Percentiles rank a stretch among this genome's conserved stretches.
Conservation (phyloP, 2,797 vertebrate genomes). For the Sphaeramia orbicularis region DNA sequence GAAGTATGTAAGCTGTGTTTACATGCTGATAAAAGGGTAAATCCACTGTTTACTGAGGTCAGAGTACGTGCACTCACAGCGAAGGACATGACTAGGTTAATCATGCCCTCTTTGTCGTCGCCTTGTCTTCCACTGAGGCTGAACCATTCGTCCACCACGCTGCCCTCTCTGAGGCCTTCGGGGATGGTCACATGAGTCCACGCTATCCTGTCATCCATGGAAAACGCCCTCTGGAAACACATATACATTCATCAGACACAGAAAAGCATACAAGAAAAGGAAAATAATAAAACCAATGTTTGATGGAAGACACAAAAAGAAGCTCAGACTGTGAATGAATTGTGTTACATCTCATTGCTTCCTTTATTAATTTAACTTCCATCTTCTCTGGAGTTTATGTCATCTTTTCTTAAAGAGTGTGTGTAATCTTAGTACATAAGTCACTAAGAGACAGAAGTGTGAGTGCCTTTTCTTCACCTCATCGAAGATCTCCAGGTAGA, state of each 20-base stretch:
- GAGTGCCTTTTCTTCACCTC: conserved; percentile 86
- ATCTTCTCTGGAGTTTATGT: too few species aligned
- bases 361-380: too few species aligned
- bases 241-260: neutral
- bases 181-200: conserved; percentile 97
- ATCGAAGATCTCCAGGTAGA: conserved; percentile 98
- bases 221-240: conserved; percentile 91
- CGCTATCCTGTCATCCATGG: conserved; percentile 98
- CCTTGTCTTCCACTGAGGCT: conserved; percentile 96
- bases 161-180: conserved; percentile 91
- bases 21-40: too few species aligned
- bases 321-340: too few species aligned
- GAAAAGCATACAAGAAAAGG: too few species aligned
- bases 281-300: too few species aligned
- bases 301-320: too few species aligned
- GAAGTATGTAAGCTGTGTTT: too few species aligned
- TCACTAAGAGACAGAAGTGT: too few species aligned
- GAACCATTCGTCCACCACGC: conserved; percentile 95
- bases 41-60: neutral
- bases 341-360: too few species aligned
- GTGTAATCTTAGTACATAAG: too few species aligned
- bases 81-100: conserved; percentile 97
- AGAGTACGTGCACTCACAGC: conserved; percentile 84
- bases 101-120: conserved; percentile 99
- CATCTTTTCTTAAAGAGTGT: too few species aligned